These are phyloP conservation scores for Scaptomyza graminum DNA, from an alignment of 1,140 invertebrate genomes.

Conservation along the genomic window DNA sequence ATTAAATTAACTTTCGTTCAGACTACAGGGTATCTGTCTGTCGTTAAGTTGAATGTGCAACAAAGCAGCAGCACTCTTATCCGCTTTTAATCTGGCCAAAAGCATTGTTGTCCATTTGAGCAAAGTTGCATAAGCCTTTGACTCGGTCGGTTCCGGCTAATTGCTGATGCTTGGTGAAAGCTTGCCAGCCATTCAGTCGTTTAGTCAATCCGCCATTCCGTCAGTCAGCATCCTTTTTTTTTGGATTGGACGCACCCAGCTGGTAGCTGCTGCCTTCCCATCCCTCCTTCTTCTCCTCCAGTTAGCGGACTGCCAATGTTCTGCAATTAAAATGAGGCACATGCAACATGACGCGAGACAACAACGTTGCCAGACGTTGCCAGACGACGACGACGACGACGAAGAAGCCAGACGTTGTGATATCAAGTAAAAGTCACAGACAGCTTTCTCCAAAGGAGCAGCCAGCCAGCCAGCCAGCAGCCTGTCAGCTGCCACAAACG, in stretches of 20 bases:
- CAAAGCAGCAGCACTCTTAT: not conserved
- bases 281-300: not conserved
- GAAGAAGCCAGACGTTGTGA: not conserved
- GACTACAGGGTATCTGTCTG: not conserved
- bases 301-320: constrained; percentile 49
- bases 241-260: constrained; percentile 5
- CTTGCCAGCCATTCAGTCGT: not conserved
- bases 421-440: constrained; percentile 23
- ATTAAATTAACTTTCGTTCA: no score
- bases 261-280: not conserved
- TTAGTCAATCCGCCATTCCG: not conserved
- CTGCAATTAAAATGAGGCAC: constrained; percentile 78
- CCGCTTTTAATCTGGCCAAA: not conserved
- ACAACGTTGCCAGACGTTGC: constrained; percentile 1
- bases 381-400: not conserved
- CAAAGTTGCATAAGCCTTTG: not conserved
- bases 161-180: not conserved
- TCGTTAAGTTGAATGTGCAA: not conserved
- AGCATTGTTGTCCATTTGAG: not conserved
- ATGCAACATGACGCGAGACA: constrained; percentile 51
- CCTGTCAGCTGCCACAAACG: not conserved
- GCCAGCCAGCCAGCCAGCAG: not conserved
- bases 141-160: not conserved
- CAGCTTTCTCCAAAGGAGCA: constrained; percentile 25
- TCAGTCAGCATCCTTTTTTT: not conserved